These are phyloP conservation scores for Amyelois transitella DNA, from an alignment of 1,140 invertebrate species.

Conservation along the genomic window DNA sequence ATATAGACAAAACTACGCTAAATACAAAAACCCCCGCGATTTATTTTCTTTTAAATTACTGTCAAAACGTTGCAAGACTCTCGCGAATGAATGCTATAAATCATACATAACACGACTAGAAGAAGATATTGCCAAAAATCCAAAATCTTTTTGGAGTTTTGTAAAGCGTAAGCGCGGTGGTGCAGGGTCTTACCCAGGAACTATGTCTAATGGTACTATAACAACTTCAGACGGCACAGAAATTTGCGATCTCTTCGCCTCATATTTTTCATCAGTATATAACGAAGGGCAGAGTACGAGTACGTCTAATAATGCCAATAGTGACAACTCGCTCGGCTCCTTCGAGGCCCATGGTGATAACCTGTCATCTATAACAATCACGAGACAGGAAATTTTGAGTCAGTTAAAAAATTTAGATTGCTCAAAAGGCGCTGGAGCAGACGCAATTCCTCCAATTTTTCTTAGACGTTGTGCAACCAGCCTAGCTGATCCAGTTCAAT, in stretches of 20 bases:
- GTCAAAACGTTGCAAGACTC: slow-evolving; percentile 9
- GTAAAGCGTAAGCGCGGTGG: slow-evolving; percentile 13
- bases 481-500: slow-evolving; percentile 1
- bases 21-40: slow-evolving; percentile 19
- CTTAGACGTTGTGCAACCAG: slow-evolving; percentile 6
- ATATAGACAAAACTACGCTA: slow-evolving; percentile 10
- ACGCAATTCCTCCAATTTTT: slow-evolving; percentile 16
- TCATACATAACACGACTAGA: slow-evolving; percentile 11
- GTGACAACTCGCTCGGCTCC: no score
- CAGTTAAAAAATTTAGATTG: slow-evolving; percentile 9
- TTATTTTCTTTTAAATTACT: slow-evolving; percentile 10
- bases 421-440: slow-evolving; percentile 9
- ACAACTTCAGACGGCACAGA: slow-evolving; percentile 3
- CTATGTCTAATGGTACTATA: slow-evolving; percentile 5
- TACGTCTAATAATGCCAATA: no score
- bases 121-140: slow-evolving; percentile 10
- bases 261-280: slow-evolving; percentile 9
- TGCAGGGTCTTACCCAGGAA: slow-evolving; percentile 4
- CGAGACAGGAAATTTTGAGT: no score
- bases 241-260: slow-evolving; percentile 14
- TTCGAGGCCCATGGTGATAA: no score
- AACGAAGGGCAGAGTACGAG: no score
- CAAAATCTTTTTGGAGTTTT: slow-evolving; percentile 16
- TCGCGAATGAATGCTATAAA: slow-evolving; percentile 6
- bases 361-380: no score